phyloP scores from a whole-genome alignment of 2,113 vertebrate species.

The Paramormyrops kingsleyae region DNA sequence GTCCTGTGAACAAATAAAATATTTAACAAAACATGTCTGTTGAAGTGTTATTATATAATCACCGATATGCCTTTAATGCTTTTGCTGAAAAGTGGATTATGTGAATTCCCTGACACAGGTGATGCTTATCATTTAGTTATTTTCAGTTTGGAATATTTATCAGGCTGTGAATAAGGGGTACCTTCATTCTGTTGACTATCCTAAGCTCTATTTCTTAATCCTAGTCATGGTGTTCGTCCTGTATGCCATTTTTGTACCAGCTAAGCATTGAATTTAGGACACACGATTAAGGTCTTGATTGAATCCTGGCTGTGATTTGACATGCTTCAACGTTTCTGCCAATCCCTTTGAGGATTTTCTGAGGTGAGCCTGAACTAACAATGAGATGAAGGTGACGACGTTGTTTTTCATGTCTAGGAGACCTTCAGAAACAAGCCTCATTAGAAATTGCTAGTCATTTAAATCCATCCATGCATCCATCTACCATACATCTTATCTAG shows the following conservation, averaged over 20 bases:
- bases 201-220: not conserved
- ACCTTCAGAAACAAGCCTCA: not conserved
- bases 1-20: not conserved
- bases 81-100: not conserved
- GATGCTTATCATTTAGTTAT: not conserved
- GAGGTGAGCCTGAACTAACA: not conserved
- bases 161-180: not conserved
- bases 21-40: not conserved
- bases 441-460: not conserved
- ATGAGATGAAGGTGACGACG: not conserved
- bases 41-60: not conserved
- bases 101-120: not conserved
- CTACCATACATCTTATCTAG: not conserved
- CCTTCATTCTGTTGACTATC: not conserved
- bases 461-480: not conserved
- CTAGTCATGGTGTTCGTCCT: not conserved
- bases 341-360: not conserved
- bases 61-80: not conserved
- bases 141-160: not conserved
- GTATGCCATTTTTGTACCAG: not conserved
- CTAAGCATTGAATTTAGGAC: not conserved
- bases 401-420: not conserved
- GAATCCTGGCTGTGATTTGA: constrained; percentile 1
- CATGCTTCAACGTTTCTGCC: not conserved
- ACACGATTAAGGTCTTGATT: not conserved